A percentile compares a stretch with the other conserved stretches of the same genome.
phyloP scores from a whole-genome alignment of 2,113 vertebrate species.

The Misgurnus anguillicaudatus region DNA sequence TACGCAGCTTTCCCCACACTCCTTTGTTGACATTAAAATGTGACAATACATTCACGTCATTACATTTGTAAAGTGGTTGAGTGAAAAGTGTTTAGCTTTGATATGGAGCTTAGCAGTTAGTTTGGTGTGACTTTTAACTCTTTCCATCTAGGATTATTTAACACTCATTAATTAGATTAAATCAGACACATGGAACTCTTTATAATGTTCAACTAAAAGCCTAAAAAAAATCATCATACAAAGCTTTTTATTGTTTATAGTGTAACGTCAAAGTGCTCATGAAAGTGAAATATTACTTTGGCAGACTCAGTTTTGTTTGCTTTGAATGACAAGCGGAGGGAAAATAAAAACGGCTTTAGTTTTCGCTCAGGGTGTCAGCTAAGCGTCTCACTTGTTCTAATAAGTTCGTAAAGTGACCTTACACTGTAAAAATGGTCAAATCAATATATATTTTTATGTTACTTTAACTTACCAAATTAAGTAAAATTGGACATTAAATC shows the following conservation, averaged over 20 bases:
- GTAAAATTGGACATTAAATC: no score
- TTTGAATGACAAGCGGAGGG: constrained; percentile 1
- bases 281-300: constrained; percentile 15
- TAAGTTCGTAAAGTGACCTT: not conserved
- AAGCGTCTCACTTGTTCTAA: constrained; percentile 1
- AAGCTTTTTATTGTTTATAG: not conserved
- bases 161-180: constrained; percentile 19
- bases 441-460: no score
- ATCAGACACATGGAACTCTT: not conserved
- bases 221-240: not conserved
- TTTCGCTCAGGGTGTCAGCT: not conserved
- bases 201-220: not conserved
- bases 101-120: constrained; percentile 15
- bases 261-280: not conserved
- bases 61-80: constrained; percentile 3
- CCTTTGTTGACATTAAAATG: not conserved
- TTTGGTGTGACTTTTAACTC: constrained; percentile 24
- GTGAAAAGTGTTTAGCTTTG: not conserved
- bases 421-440: no score
- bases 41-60: constrained; percentile 18
- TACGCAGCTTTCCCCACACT: not conserved
- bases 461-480: no score
- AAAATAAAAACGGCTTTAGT: not conserved
- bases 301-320: constrained; percentile 7
- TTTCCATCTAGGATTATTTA: constrained; percentile 13